phyloP scores from a whole-genome alignment of 2,113 vertebrate genomes.

The Empidonax traillii region DNA sequence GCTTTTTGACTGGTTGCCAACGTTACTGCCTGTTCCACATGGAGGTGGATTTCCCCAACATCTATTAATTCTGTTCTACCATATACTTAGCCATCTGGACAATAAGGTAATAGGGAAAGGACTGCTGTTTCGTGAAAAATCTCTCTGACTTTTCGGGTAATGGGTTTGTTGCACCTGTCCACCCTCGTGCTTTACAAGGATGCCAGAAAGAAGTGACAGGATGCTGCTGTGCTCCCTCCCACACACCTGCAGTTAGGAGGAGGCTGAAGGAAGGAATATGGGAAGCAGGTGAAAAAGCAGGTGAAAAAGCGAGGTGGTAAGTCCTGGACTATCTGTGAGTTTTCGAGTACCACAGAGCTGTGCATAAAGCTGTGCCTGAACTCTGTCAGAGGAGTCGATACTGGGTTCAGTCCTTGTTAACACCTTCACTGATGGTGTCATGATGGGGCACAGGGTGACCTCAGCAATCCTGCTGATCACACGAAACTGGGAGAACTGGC shows the following conservation, averaged over 20 bases:
- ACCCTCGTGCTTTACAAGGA: background rate
- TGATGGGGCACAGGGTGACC: background rate
- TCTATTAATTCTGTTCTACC: conserved; percentile 49
- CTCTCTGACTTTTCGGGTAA: background rate
- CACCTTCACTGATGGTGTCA: accelerated
- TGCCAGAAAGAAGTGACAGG: background rate
- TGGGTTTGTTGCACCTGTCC: background rate
- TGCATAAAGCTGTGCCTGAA: background rate
- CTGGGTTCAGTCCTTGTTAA: background rate
- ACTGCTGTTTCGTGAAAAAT: background rate
- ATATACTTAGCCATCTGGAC: conserved; percentile 72
- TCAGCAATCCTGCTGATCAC: background rate
- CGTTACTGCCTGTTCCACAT: background rate
- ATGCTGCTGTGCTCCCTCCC: background rate
- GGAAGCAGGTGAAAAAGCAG: background rate
- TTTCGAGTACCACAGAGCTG: background rate
- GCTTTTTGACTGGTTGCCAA: conserved; percentile 30
- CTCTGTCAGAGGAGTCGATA: accelerated
- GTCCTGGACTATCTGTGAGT: background rate
- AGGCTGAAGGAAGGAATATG: background rate
- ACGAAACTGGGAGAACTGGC: background rate
- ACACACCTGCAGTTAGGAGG: accelerated
- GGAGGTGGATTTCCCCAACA: conserved; percentile 10
- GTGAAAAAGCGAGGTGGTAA: background rate
- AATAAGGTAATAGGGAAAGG: background rate